Percentiles rank a stretch among this genome's conserved stretches.
Conservation (phyloP, 1,140 invertebrate species). For the Chironomus tepperi region DNA sequence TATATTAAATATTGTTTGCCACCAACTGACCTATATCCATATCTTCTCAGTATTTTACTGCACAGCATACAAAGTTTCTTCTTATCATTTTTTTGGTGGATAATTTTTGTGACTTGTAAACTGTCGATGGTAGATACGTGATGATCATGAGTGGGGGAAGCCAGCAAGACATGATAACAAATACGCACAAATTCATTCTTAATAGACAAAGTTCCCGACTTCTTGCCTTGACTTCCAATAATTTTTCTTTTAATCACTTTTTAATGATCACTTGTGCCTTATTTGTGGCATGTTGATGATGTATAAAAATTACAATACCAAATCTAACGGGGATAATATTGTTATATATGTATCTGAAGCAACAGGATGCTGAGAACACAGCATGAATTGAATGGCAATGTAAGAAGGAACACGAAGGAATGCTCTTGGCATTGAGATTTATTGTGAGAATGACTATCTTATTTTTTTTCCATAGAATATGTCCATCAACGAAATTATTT, state of each 20-base stretch:
- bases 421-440: not conserved
- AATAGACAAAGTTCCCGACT: no score
- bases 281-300: not conserved
- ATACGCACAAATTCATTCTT: no score
- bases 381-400: not conserved
- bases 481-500: not conserved
- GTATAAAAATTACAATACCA: no score
- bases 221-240: not conserved
- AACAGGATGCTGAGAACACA: not conserved
- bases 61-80: not conserved
- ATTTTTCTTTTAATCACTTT: constrained; percentile 9
- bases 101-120: not conserved
- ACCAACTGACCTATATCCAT: not conserved
- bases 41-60: not conserved
- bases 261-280: not conserved
- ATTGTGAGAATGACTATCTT: constrained; percentile 13
- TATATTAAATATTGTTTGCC: not conserved
- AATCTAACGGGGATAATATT: no score
- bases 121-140: not conserved
- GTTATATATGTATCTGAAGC: not conserved
- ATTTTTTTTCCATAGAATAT: not conserved
- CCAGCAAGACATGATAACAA: no score
- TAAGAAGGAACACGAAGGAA: no score
- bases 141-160: not conserved
- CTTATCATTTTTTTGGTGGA: not conserved